Percentiles rank a stretch among this genome's conserved stretches.
These are phyloP conservation scores for Pachydiplax longipennis DNA, from an alignment of 2,888 invertebrate species.

Conservation along the genomic window DNA sequence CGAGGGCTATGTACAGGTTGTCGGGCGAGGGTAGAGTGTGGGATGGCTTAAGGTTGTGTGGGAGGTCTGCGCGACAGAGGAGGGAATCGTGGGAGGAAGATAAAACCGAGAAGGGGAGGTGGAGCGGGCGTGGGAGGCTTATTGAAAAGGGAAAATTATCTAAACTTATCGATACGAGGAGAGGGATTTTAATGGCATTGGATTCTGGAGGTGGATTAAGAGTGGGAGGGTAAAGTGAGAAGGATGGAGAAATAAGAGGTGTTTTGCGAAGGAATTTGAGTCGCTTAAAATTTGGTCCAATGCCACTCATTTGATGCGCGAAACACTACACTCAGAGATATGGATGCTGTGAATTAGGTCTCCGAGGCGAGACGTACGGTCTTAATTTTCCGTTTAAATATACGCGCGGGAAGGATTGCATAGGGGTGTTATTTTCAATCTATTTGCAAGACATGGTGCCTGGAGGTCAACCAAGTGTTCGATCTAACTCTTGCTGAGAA, in stretches of 20 bases:
- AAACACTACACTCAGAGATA: neutral
- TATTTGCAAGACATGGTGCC: no score
- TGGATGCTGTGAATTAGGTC: neutral
- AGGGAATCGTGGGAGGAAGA: neutral
- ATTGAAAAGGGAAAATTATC: neutral
- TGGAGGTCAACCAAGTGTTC: no score
- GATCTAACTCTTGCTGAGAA: no score
- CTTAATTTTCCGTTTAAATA: neutral
- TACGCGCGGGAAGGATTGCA: neutral
- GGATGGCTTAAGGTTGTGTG: neutral
- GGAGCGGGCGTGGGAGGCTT: conserved; percentile 18
- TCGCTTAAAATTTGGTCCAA: neutral
- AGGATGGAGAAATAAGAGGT: neutral
- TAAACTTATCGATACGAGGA: neutral
- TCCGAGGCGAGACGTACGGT: neutral
- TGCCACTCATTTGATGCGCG: neutral
- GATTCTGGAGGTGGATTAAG: neutral
- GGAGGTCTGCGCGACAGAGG: conserved; percentile 2
- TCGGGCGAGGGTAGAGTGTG: neutral
- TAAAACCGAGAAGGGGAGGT: conserved; percentile 48
- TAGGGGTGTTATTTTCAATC: no score
- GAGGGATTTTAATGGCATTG: neutral
- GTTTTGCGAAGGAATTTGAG: neutral
- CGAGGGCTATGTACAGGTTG: neutral
- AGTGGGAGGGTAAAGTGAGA: neutral